Evolutionary conservation across 2,888 invertebrate genomes (phyloP).

Genomic region (Odontocerum albicorne): DNA sequence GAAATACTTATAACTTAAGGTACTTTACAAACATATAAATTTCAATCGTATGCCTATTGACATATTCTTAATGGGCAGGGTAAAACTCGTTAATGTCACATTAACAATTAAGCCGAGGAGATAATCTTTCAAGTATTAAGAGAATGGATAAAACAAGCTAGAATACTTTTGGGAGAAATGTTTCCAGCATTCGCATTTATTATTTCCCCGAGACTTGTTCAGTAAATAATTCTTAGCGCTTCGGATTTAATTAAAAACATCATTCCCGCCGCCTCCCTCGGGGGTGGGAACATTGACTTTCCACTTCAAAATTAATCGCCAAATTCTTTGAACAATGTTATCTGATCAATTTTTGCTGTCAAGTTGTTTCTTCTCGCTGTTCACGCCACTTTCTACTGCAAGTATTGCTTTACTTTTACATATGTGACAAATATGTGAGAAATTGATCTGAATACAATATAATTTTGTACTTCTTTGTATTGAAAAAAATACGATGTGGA

Average conservation of each 20-base stretch:
- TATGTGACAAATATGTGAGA: no score
- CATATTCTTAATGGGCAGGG: no score
- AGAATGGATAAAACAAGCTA: conserved; percentile 11
- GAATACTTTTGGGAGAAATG: conserved; percentile 22
- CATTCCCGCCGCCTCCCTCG: conserved; percentile 21
- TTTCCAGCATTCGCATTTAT: conserved; percentile 31
- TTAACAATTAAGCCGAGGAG: conserved; percentile 10
- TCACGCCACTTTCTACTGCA: not conserved
- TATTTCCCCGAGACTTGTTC: conserved; percentile 33
- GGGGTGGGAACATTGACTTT: conserved; percentile 21
- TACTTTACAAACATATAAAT: no score
- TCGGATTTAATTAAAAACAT: conserved; percentile 36
- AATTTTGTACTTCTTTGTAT: no score
- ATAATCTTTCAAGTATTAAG: conserved; percentile 21
- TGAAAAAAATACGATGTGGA: no score
- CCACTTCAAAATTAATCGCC: conserved; percentile 35
- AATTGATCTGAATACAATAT: no score
- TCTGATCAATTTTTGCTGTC: conserved; percentile 27
- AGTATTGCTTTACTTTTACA: no score
- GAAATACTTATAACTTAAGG: no score
- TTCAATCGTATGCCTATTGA: no score
- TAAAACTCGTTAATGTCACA: conserved; percentile 16
- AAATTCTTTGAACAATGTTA: conserved; percentile 33
- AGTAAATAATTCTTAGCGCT: conserved; percentile 33
- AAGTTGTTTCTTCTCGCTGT: not conserved